A percentile compares a stretch with the other conserved stretches of the same genome.
Evolutionary conservation across 2,797 vertebrate genomes (phyloP).

Genomic region (Buphagus erythrorhynchus): DNA sequence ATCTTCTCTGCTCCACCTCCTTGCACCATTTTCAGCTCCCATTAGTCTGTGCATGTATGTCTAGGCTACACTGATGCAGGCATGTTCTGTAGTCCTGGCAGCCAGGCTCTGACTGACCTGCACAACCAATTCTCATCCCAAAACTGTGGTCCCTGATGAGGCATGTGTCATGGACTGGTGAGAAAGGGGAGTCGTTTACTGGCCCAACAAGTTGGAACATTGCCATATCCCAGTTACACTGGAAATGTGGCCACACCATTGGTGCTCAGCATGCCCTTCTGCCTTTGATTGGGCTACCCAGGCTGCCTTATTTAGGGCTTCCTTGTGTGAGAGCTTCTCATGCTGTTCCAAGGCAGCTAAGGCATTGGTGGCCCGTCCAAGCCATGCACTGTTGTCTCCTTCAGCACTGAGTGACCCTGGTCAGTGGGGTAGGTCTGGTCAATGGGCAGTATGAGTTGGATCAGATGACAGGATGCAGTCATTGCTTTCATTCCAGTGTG

Average conservation of each 20-base stretch:
- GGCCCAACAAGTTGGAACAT: background rate
- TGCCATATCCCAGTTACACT: background rate
- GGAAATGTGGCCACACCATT: fast-evolving
- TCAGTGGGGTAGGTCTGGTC: background rate
- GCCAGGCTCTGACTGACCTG: background rate
- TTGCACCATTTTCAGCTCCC: fast-evolving
- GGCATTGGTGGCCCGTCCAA: fast-evolving
- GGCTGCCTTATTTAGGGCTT: background rate
- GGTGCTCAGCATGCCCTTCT: background rate
- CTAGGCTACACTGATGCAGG: background rate
- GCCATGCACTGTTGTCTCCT: fast-evolving
- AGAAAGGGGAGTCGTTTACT: fast-evolving
- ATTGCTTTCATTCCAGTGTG: background rate
- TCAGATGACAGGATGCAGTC: background rate
- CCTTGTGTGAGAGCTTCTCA: fast-evolving
- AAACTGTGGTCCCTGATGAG: fast-evolving
- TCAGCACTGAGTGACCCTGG: fast-evolving
- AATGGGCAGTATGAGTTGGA: background rate
- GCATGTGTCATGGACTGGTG: fast-evolving
- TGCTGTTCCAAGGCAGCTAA: background rate
- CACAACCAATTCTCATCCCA: background rate
- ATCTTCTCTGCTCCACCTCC: background rate
- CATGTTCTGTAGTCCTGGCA: background rate
- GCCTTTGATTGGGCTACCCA: background rate
- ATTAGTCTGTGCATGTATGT: background rate